These are phyloP conservation scores for Falco peregrinus DNA, from an alignment of 2,797 vertebrate genomes.

Conservation along the genomic window DNA sequence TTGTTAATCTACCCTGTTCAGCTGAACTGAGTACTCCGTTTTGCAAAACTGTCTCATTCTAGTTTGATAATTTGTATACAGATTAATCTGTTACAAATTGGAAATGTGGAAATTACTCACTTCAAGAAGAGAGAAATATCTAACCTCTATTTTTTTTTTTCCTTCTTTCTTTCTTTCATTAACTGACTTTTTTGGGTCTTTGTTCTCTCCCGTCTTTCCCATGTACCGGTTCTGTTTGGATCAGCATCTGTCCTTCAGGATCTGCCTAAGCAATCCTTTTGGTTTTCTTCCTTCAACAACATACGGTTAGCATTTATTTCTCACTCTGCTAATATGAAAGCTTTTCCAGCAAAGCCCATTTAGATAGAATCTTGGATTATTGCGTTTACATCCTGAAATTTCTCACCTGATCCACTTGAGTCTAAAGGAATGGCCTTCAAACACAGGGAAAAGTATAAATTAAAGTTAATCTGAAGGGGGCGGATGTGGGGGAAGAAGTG, in stretches of 20 bases:
- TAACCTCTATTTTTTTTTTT: not conserved
- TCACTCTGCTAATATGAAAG: not conserved
- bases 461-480: not conserved
- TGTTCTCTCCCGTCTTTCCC: not conserved
- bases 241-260: not conserved
- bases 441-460: not conserved
- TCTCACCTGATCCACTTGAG: not conserved
- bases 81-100: not conserved
- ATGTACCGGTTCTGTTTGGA: not conserved
- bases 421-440: not conserved
- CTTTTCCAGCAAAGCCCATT: not conserved
- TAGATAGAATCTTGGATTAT: not conserved
- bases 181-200: not conserved
- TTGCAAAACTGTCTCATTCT: not conserved
- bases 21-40: accelerated
- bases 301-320: not conserved
- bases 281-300: not conserved
- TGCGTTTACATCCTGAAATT: not conserved
- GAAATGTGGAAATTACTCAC: not conserved
- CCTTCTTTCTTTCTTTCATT: not conserved
- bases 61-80: not conserved
- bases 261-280: not conserved
- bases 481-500: not conserved
- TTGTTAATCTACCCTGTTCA: not conserved
- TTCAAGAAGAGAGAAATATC: not conserved